Base-by-base conservation (phyloP, 2,888 invertebrate species). In the Liposcelis brunnea region DNA sequence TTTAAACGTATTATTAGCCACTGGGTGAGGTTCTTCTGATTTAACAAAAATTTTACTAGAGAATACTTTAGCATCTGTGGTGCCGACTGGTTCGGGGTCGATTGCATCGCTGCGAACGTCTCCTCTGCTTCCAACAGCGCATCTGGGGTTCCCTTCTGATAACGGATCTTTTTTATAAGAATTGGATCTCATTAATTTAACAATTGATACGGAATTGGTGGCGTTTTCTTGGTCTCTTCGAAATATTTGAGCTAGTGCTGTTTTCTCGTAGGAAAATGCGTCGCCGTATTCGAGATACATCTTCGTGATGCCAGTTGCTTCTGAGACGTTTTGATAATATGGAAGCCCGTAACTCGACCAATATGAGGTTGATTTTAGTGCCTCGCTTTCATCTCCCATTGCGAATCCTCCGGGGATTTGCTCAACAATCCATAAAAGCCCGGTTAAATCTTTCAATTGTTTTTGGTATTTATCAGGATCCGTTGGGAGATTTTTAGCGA, bases 281-380 rank as follows among this genome's bases (percentile, higher is more conserved):
- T 71, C 64, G 7, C 72, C 70, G 55, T 64, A 66, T 52, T 70
- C 63, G n/a, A 60, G 54, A 10, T 66, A 67, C 58, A 64, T 61
- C 16, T 59, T 62, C 46, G 61, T 62, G 38, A 58, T 58, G 16
- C 70, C 71, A 55, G 69, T 68, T 26, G 64, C 55, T 47, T 68
- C 65, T 52, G 65, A 70, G 40, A 74, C 66, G 26, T 54, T 54
- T 55, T 56, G 45, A 34, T 69, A 69, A 55, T 67, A 64, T 1
- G 75, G 72, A 37, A 70, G 56, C 38, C 75, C 75, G 59, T 78
- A 78, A 42, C 77, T 80, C 31, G 80, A 77, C 74, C 85, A 81
- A 64, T 75, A 84, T 21, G 72, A 71, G 49, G 73, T 68, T 14
- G 69, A 63, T 2, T 71, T 57, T 38, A 90, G 69, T 1, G 68